Base-by-base conservation (phyloP, 1,140 invertebrate genomes). In the Papilio helenus region DNA sequence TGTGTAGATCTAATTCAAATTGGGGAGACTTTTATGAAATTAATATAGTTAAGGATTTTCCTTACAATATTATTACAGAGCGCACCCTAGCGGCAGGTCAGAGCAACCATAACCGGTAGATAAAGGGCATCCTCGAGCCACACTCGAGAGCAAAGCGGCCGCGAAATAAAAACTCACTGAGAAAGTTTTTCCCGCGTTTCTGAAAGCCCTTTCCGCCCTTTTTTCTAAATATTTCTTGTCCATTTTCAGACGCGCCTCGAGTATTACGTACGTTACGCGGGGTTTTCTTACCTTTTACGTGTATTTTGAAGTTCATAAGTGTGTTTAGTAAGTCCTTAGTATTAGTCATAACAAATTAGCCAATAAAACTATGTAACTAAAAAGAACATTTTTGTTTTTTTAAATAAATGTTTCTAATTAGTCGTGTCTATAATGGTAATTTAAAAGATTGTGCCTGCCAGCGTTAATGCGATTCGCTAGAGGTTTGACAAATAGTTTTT, bases 161-260 rank as follows among this genome's bases (percentile, higher is more conserved):
- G 44, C 39, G 72, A 74, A 49, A 74, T 74, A 74, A 74, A 74
- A 74, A 74, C 72, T 74, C 20, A 29, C n/a, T 12, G 39, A 16
- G 26, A 74, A 74, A 46, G 42, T 74, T 74, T 74, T 46, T 46
- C 72, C 72, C 72, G 44, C 42, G 72, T 72, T 72, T 72, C 71
- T 18, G 39, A 39, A 14, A 72, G 71, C 71, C 71, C 71, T 72
- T 72, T 20, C 71, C 71, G 61, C 23, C 26, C 61, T 34, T 68
- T 26, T 16, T 34, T 16, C n/a, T 16, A 29, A 68, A 65, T 16
- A 65, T 65, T 65, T 29, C 61, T 68, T 68, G 61, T 16, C n/a
- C 72, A 74, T 23, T 44, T 51, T 49, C 44, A 55, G 51, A n/a
- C 44, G 26, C 72, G 8, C 9, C 72, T 74, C 12, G 39, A 42